Evolutionary conservation across 2,797 vertebrate species (phyloP).

Genomic region (Sebastes taczanowskii): DNA sequence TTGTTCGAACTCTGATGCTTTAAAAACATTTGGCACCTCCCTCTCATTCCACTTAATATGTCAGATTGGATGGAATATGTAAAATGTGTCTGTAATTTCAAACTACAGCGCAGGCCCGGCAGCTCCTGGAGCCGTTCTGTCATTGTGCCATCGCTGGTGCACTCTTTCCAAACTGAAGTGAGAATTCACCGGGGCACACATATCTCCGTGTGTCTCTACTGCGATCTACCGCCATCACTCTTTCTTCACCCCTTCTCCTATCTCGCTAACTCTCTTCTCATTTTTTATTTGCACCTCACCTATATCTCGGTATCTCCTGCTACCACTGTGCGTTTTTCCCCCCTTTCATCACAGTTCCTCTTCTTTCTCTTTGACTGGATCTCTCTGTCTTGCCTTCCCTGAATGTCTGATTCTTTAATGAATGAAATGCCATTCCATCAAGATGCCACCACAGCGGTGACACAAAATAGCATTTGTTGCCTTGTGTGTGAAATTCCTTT

Average conservation of each 20-base stretch:
- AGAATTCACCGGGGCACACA: constrained; percentile 52
- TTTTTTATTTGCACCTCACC: constrained; percentile 64
- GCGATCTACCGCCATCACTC: constrained; percentile 59
- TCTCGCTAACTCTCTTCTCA: constrained; percentile 35
- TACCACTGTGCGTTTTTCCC: constrained; percentile 21
- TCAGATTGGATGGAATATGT: constrained; percentile 30
- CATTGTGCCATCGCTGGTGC: constrained; percentile 32
- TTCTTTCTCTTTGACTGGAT: constrained; percentile 54
- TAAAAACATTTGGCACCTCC: constrained; percentile 10
- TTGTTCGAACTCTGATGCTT: constrained; percentile 24
- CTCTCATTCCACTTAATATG: constrained; percentile 32
- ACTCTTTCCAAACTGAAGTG: constrained; percentile 48
- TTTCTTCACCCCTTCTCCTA: constrained; percentile 45
- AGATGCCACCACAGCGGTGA: constrained; percentile 71
- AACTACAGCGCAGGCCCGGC: constrained; percentile 35
- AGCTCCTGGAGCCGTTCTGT: constrained; percentile 34
- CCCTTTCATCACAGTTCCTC: constrained; percentile 43
- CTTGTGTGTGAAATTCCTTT: constrained; percentile 76
- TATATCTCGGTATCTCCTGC: constrained; percentile 49
- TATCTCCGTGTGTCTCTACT: constrained; percentile 36
- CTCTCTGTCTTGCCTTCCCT: constrained; percentile 58
- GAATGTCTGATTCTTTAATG: constrained; percentile 72
- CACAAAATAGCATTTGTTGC: constrained; percentile 78
- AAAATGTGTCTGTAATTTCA: constrained; percentile 60
- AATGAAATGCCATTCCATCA: constrained; percentile 79